Base-by-base conservation (phyloP, 2,113 vertebrate species). In the Peromyscus polionotus region DNA sequence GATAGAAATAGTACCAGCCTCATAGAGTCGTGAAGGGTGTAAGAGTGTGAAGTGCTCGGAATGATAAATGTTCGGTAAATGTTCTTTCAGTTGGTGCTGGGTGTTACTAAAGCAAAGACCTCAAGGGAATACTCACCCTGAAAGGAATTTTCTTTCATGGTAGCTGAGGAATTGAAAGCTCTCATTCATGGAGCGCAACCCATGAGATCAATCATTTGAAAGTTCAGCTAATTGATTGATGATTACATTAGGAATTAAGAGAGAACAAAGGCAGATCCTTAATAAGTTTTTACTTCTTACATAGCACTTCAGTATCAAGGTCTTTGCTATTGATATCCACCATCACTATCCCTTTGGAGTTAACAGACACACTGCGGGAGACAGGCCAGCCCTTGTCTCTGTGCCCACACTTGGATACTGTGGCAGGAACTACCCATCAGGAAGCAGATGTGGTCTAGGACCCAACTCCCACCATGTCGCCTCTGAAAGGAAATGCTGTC, bases 181-280 rank as follows among this genome's bases (percentile, higher is more conserved):
- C 63, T n/a, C 77, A 12, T 91, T 92, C 59, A 61, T 87, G 76
- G 96, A 94, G 68, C 28, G 12, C 33, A 76, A 84, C 14, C 20
- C 54, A 42, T 54, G 91, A 84, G 73, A 91, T 92, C 84, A 79
- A 12, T 95, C 73, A 94, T 90, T 96, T 96, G 88, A 92, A 94
- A 89, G 12, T 91, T 96, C 63, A 97, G 65, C 45, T 80, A 85
- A 93, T 83, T 89, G 76, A 81, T 77, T 85, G 84, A 88, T 94
- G 67, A 75, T 63, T 87, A 3, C 76, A 45, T 81, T 59, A 79
- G 93, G 93, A 91, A 94, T 72, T 92, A 70, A 89, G 57, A 84
- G 45, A 70, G 31, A 86, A 83, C 45, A 45, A 90, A 91, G 91
- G 54, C 48, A 39, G 83, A 75, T 96, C 83, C 48, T 94, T 65